Evolutionary conservation across 1,140 invertebrate species (phyloP), one percentile per base, ranked within the genome.

Genomic region (Sycophila sp.): DNA sequence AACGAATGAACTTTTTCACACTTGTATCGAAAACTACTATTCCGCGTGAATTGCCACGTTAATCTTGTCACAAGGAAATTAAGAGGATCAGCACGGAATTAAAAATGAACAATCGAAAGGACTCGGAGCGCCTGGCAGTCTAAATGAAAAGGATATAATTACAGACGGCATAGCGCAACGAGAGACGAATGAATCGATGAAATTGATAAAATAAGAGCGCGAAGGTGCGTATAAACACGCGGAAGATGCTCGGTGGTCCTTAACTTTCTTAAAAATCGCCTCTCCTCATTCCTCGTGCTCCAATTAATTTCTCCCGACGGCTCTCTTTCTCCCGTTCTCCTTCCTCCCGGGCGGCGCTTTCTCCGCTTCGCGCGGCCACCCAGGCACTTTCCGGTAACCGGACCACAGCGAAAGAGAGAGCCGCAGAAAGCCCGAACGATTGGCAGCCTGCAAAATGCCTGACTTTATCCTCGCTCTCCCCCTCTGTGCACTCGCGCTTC

Each of bases 311-410:
- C 24, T 38, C 15, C 4, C 45, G 24, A 5, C 26, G 19, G 26
- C 32, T 34, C 17, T 63, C 26, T 30, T 32, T 63, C 30, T 17
- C 17, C 32, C 32, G 11, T 55, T 15, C 30, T 30, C 17, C 24
- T 15, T 32, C 51, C 2, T 17, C 10, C 4, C 51, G 30, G 30
- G 17, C 8, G 28, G 15, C 56, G 47, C 22, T 71, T 40, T 59
- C 60, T 73, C 58, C 47, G 17, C 32, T 34, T 59, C 38, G 34
- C 32, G 65, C 24, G 71, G 47, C 73, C 73, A 75, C 67, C 73
- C 72, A 74, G 65, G 58, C n/a, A n/a, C 59, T 73, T 49, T 65
- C 36, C 28, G 51, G 51, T 65, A 58, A 71, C 53, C 40, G 53
- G 51, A 64, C 53, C 51, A 47, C 38, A 63, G 28, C 51, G 45